phyloP scores from a whole-genome alignment of 2,888 invertebrate species.

The Polydesmus complanatus region DNA sequence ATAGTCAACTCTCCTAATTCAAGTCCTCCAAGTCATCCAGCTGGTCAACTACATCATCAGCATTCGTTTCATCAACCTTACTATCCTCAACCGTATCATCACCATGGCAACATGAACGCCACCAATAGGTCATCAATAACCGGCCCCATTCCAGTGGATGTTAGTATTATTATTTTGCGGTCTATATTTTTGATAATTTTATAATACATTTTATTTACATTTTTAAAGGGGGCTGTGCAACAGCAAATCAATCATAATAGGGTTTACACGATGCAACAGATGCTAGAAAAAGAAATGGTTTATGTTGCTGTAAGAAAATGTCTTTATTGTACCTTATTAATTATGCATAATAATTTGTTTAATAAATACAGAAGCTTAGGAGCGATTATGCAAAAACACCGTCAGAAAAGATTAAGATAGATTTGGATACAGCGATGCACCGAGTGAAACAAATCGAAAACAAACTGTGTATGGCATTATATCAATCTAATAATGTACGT shows the following conservation, averaged over 20 bases:
- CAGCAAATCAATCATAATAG: constrained; percentile 60
- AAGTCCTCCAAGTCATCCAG: constrained; percentile 23
- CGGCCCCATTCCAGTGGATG: constrained; percentile 54
- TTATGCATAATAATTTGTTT: constrained; percentile 7
- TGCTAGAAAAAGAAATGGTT: constrained; percentile 75
- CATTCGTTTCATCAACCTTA: constrained; percentile 18
- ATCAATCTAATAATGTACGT: constrained; percentile 10
- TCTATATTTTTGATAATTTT: constrained; percentile 2
- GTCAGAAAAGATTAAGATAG: constrained; percentile 34
- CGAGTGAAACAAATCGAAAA: constrained; percentile 46
- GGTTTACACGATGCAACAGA: constrained; percentile 68
- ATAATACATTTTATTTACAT: constrained; percentile 25
- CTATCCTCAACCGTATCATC: constrained; percentile 20
- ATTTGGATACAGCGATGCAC: constrained; percentile 45
- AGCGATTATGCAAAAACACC: constrained; percentile 45
- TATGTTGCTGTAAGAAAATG: constrained; percentile 50
- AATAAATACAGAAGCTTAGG: constrained; percentile 38
- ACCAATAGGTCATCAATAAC: constrained; percentile 27
- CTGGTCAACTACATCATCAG: constrained; percentile 20
- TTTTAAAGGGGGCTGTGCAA: constrained; percentile 75
- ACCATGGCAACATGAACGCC: constrained; percentile 18
- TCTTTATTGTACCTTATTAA: neutral
- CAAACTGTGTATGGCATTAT: constrained; percentile 33
- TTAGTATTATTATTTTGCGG: constrained; percentile 40
- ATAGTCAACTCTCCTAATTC: constrained; percentile 27